These are phyloP conservation scores for Cataglyphis altisquamis DNA, from an alignment of 2,888 invertebrate genomes.

Conservation along the genomic window DNA sequence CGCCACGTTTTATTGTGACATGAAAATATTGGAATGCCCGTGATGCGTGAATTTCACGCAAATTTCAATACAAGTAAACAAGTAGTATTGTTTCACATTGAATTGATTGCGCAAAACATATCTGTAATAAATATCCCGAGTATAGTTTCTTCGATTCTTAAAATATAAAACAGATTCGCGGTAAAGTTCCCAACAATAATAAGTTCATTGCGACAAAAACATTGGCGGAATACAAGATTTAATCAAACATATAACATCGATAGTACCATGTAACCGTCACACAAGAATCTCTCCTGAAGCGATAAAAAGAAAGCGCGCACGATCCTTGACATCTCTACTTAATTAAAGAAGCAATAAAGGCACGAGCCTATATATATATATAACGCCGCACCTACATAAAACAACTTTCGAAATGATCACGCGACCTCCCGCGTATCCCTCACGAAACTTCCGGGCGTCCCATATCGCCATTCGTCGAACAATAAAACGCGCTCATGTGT, in stretches of 20 bases:
- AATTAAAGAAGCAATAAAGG: slow-evolving; percentile 39
- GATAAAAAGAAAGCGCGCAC: slow-evolving; percentile 23
- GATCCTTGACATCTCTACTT: not conserved
- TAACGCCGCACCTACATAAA: slow-evolving; percentile 15
- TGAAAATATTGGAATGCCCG: not conserved
- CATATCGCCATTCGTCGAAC: slow-evolving; percentile 25
- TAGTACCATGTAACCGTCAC: not conserved
- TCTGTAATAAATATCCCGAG: not conserved
- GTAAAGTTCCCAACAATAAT: not conserved
- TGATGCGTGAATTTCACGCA: not conserved
- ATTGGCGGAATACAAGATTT: not conserved
- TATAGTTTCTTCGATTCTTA: not conserved
- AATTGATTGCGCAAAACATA: not conserved
- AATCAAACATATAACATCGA: slow-evolving; percentile 12
- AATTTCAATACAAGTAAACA: not conserved
- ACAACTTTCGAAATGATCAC: slow-evolving; percentile 44
- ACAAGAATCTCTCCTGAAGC: not conserved
- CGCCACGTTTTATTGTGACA: not conserved
- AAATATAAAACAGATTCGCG: not conserved
- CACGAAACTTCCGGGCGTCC: slow-evolving; percentile 27
- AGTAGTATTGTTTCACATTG: not conserved
- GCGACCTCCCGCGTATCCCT: not conserved
- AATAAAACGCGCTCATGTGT: slow-evolving; percentile 38
- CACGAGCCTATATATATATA: not conserved
- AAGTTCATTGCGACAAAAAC: not conserved